Base-by-base conservation (phyloP, 2,113 vertebrate genomes). In the Anhinga anhinga region DNA sequence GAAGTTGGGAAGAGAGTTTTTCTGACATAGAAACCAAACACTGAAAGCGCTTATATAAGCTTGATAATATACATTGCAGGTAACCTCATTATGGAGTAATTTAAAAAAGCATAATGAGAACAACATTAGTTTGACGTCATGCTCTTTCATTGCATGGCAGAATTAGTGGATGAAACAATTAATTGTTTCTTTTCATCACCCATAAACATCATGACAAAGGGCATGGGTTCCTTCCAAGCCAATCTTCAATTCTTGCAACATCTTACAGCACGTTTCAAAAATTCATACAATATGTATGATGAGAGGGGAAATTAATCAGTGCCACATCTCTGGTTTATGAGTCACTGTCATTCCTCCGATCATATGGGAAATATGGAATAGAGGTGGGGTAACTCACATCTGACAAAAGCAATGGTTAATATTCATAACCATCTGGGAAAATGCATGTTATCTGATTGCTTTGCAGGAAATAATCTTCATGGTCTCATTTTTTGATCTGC, bases 331-430 rank as follows among this genome's bases (percentile, higher is more conserved):
- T 84, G 55, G 59, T 93, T 94, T 97, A 81, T 49, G 55, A 88
- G 47, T 55, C 40, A 71, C 77, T 62, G 50, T 30, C n/a, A n/a
- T 87, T 87, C 50, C 67, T 72, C 62, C 1, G 29, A 87, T 77
- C 61, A 34, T 32, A 93, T n/a, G 27, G 74, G 82, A 72, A 92
- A 84, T 49, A 55, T 53, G 42, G 63, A 87, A 88, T 55, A 61
- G 11, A 72, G 45, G 36, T 86, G 40, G 53, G 30, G 69, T 52
- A 59, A 82, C 69, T 93, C 66, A 79, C 49, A 50, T 88, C 45
- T 96, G 86, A 95, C 85, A 96, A 92, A 95, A 79, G 86, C 61
- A 78, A 65, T 71, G 45, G 91, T 85, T 93, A 92, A 92, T 92
- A 93, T 96, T 96, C 95, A 92, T 67, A 86, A 79, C 71, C 76